Evolutionary conservation across 2,797 vertebrate genomes (phyloP), one percentile per base, ranked within the genome.

Genomic region (Channa striata): DNA sequence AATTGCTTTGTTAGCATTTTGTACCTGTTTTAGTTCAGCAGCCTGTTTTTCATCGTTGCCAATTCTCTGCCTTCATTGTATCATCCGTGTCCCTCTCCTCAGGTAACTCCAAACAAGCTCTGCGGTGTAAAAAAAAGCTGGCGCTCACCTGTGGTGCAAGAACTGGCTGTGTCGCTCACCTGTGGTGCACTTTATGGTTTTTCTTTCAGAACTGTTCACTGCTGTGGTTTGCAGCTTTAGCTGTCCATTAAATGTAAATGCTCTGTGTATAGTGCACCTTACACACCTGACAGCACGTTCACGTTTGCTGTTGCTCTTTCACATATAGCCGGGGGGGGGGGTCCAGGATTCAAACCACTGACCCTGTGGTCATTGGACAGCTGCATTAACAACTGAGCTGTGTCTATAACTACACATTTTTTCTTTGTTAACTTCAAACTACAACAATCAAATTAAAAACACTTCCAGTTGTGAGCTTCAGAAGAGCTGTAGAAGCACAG

Each of bases 121-220:
- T 97, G 68, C 94, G 96, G 47, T 98, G 97, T 87, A 96, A 95
- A 90, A 95, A 98, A 97, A n/a, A n/a, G 89, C 93, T 95, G 75
- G 95, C n/a, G 95, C 96, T 84, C 97, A 98, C 87, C 94, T 97
- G 74, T 97, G 93, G 0, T 98, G 97, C 91, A 98, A 97, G n/a
- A n/a, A 89, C 93, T 95, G 75, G 95, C 95, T 0, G n/a, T n/a
- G n/a, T n/a, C n/a, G 95, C 96, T 84, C 97, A 98, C 87, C 94
- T 97, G 74, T 97, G 96, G 96, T 97, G 97, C 85, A 96, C 96
- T 30, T 30, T 30, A 11, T 34, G n/a, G 11, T 19, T 5, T 23
- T 20, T 23, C 13, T 9, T 33, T 54, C 21, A 14, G 11, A 20
- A 37, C n/a, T n/a, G n/a, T 56, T 40, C 37, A 13, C 11, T 1